Conservation (phyloP, 1,140 invertebrate species). For the Philopotamus ludificatus region DNA sequence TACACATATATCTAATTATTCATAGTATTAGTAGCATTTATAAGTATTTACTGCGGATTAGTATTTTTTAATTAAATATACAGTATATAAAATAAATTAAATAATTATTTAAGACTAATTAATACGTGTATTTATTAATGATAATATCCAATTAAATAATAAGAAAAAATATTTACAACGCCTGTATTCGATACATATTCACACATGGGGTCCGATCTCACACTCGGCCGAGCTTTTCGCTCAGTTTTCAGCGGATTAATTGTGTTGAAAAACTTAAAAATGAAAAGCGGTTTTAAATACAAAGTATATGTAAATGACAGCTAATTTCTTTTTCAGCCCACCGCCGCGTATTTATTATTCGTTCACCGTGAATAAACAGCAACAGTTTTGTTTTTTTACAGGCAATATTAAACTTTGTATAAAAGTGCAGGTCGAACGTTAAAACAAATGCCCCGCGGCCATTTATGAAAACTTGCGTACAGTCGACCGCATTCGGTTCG, state of each 20-base stretch:
- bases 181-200: too few relatives aligned
- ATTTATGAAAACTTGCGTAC: constrained; percentile 1
- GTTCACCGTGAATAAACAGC: constrained; percentile 1
- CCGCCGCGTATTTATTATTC: constrained; percentile 23
- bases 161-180: too few relatives aligned
- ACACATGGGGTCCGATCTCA: too few relatives aligned
- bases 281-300: constrained; percentile 14
- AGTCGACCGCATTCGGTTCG: background rate
- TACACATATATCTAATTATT: too few relatives aligned
- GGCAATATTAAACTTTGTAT: constrained; percentile 11
- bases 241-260: constrained; percentile 22
- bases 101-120: too few relatives aligned
- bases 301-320: constrained; percentile 38
- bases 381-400: constrained; percentile 17
- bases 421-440: constrained; percentile 12
- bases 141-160: too few relatives aligned
- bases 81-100: too few relatives aligned
- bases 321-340: constrained; percentile 35
- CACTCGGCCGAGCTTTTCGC: too few relatives aligned
- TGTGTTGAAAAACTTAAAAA: constrained; percentile 19
- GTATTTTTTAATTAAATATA: too few relatives aligned
- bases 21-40: too few relatives aligned
- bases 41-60: too few relatives aligned
- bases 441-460: constrained; percentile 10
- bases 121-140: too few relatives aligned